Percentiles rank a stretch among this genome's conserved stretches.
These are phyloP conservation scores for Malthinus seriepunctatus DNA, from an alignment of 2,888 invertebrate species.

Conservation along the genomic window DNA sequence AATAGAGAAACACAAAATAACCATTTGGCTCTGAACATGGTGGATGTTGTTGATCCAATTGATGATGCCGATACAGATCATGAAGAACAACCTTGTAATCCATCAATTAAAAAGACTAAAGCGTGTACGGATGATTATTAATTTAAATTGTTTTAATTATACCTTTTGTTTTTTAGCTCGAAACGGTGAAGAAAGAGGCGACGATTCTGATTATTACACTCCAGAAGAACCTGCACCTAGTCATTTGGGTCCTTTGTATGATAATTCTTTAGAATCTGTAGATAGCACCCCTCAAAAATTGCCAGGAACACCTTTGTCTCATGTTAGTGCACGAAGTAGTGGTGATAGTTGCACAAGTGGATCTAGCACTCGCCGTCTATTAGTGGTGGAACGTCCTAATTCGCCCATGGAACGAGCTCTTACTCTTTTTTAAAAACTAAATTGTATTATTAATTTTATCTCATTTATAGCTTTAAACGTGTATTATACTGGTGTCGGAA, in stretches of 20 bases:
- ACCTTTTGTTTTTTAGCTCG: conserved; percentile 1
- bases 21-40: conserved; percentile 55
- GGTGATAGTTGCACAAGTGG: conserved; percentile 82
- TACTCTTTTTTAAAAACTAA: conserved; percentile 5
- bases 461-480: background rate
- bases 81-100: conserved; percentile 52
- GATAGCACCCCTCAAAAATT: conserved; percentile 53
- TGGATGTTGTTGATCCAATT: conserved; percentile 61
- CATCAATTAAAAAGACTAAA: conserved; percentile 15
- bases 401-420: conserved; percentile 43
- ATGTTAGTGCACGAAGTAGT: conserved; percentile 71
- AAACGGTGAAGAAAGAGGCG: conserved; percentile 54
- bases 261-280: conserved; percentile 51
- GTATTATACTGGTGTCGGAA: conserved; percentile 2
- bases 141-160: background rate
- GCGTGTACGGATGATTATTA: background rate
- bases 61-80: conserved; percentile 63
- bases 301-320: conserved; percentile 71
- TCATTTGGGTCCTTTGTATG: conserved; percentile 66
- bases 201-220: conserved; percentile 80
- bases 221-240: conserved; percentile 75
- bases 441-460: conserved; percentile 2
- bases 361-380: conserved; percentile 76
- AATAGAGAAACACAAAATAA: conserved; percentile 32
- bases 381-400: conserved; percentile 57